A percentile compares a stretch with the other conserved stretches of the same genome.
These are phyloP conservation scores for Aphyosemion australe DNA, from an alignment of 2,113 vertebrate genomes.

Conservation along the genomic window DNA sequence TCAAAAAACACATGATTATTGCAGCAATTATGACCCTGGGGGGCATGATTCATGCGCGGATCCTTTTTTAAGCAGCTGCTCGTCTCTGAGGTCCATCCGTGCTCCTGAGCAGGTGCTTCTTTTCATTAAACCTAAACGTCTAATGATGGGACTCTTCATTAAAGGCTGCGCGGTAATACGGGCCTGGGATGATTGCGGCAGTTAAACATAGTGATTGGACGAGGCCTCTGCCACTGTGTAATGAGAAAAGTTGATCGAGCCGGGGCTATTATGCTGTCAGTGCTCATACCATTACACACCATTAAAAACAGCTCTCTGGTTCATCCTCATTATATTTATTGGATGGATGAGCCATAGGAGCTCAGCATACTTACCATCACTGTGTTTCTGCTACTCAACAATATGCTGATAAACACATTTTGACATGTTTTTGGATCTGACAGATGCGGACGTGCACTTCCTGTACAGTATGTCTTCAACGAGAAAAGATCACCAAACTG, in stretches of 20 bases:
- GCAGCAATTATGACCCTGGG: constrained; percentile 18
- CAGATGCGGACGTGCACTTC: neutral
- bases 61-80: constrained; percentile 39
- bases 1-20: constrained; percentile 21
- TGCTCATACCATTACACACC: constrained; percentile 73
- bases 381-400: neutral
- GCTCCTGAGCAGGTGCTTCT: constrained; percentile 67
- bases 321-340: constrained; percentile 83
- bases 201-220: constrained; percentile 74
- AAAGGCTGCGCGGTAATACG: constrained; percentile 71
- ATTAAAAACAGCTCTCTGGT: constrained; percentile 76
- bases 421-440: no score
- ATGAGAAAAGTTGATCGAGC: constrained; percentile 72
- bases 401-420: neutral
- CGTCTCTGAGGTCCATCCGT: constrained; percentile 47
- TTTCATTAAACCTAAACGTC: constrained; percentile 81
- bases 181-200: constrained; percentile 68
- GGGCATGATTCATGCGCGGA: constrained; percentile 47
- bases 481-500: constrained; percentile 6
- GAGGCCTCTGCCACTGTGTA: constrained; percentile 49
- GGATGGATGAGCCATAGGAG: constrained; percentile 57
- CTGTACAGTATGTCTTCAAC: neutral
- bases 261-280: constrained; percentile 81
- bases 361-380: constrained; percentile 48
- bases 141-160: constrained; percentile 76